phyloP scores from a whole-genome alignment of 2,797 vertebrate species.

The Poeciliopsis paucimaculata region DNA sequence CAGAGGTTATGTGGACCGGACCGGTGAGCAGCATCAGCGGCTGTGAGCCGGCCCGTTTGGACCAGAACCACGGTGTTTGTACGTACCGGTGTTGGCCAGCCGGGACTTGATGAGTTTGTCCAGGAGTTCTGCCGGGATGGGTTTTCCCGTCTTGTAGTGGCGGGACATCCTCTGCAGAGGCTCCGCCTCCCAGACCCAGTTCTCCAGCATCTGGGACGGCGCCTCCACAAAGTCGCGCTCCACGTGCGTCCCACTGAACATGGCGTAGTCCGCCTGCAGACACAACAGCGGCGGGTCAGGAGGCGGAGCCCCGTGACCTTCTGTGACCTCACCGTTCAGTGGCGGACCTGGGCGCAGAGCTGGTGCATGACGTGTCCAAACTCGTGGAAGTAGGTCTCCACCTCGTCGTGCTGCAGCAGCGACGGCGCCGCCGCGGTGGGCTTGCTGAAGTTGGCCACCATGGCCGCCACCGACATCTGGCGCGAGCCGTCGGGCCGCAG shows the following conservation, averaged over 20 bases:
- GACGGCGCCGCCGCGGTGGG: slow-evolving; percentile 87
- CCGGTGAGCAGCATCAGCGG: slow-evolving; percentile 74
- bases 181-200: slow-evolving; percentile 98
- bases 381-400: slow-evolving; percentile 98
- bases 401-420: slow-evolving; percentile 95
- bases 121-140: slow-evolving; percentile 88
- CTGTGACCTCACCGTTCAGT: background rate
- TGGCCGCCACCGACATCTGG: slow-evolving; percentile 92
- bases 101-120: slow-evolving; percentile 94
- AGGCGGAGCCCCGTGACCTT: background rate
- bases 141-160: slow-evolving; percentile 85
- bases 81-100: slow-evolving; percentile 92
- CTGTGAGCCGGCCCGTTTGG: no score
- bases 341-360: slow-evolving; percentile 91
- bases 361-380: slow-evolving; percentile 99
- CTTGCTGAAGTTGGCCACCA: slow-evolving; percentile 99
- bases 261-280: slow-evolving; percentile 90
- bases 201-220: slow-evolving; percentile 97
- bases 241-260: slow-evolving; percentile 97
- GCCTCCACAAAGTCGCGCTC: slow-evolving; percentile 98
- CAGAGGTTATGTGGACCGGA: slow-evolving; percentile 41
- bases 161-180: slow-evolving; percentile 92
- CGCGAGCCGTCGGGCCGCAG: slow-evolving; percentile 84
- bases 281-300: background rate
- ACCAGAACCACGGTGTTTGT: background rate